These are phyloP conservation scores for Plebejus melissa DNA, from an alignment of 2,888 invertebrate genomes.

Conservation along the genomic window DNA sequence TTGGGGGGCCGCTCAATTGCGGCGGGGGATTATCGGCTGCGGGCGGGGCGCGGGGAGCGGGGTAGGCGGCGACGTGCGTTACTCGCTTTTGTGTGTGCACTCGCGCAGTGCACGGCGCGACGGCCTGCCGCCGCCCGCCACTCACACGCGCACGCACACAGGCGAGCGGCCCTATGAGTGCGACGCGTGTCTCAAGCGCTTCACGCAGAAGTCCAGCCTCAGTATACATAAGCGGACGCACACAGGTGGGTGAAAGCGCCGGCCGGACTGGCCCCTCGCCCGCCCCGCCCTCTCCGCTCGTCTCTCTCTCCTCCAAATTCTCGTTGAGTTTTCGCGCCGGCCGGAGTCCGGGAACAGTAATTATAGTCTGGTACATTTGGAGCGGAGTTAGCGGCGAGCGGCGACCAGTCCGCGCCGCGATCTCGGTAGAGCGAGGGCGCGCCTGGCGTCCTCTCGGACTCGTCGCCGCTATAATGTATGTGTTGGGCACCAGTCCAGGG, in stretches of 20 bases:
- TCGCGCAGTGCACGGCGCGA: slow-evolving; percentile 76
- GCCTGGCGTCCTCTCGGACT: slow-evolving; percentile 64
- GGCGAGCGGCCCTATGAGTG: slow-evolving; percentile 84
- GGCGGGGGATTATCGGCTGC: slow-evolving; percentile 45
- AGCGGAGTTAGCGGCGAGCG: slow-evolving; percentile 70
- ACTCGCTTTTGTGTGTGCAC: slow-evolving; percentile 79
- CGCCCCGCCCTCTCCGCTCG: slow-evolving; percentile 54
- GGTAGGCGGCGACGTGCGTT: slow-evolving; percentile 57
- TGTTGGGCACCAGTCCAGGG: slow-evolving; percentile 79
- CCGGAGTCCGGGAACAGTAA: slow-evolving; percentile 33
- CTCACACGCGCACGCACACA: slow-evolving; percentile 77
- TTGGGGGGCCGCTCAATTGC: slow-evolving; percentile 37
- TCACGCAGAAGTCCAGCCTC: slow-evolving; percentile 89
- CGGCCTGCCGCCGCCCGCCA: slow-evolving; percentile 68
- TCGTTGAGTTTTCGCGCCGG: slow-evolving; percentile 38
- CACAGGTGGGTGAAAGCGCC: slow-evolving; percentile 80
- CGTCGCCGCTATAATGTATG: slow-evolving; percentile 75
- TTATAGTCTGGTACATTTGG: slow-evolving; percentile 47
- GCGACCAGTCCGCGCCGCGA: slow-evolving; percentile 73
- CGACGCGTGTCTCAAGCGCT: slow-evolving; percentile 87
- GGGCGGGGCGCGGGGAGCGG: slow-evolving; percentile 54
- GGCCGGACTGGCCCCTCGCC: slow-evolving; percentile 70
- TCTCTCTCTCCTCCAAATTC: slow-evolving; percentile 49
- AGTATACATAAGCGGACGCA: slow-evolving; percentile 90
- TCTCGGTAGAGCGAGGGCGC: slow-evolving; percentile 68